Evolutionary conservation across 1,140 invertebrate genomes (phyloP), one percentile per base, ranked within the genome.

Genomic region (Penaeus indicus): DNA sequence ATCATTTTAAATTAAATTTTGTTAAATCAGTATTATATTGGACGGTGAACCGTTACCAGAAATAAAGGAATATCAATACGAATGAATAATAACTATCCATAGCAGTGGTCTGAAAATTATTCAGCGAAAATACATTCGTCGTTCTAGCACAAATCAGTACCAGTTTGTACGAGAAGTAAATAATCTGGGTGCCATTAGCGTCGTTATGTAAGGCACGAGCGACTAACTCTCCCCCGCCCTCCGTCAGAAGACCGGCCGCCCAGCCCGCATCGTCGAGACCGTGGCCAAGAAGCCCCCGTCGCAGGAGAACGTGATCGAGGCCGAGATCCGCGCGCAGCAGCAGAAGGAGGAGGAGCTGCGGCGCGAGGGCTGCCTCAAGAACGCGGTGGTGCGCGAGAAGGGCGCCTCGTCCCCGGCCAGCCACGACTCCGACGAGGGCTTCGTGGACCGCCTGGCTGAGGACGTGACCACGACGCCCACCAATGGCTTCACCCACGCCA

Each of bases 301-400:
- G 19, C 89, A 92, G 3, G 93, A 94, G 88, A 93, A 92, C 84
- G 91, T 92, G 38, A 94, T 94, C 72, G 94, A 93, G 13, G 91
- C 92, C 47, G 94, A 94, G 90, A 92, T 94, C 25, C 89, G 93
- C 32, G 93, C 94, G 85, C 91, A 93, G 91, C 91, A 92, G 84
- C 92, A 93, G 90, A 90, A 93, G n/a, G 94, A 94, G 90, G 93
- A 93, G 60, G 94, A 94, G 84, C 90, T 94, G 18, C 91, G 92
- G 13, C 89, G 88, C 69, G 90, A 89, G 85, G 85, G 88, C 63
- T 90, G 92, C 81, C 88, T 93, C 78, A 86, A 60, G 32, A 86
- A 79, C n/a, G 86, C 75, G 61, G 67, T 63, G 84, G 81, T 85
- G 25, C 83, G 85, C 19, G 84, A 90, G 38, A 90, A 90, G 32